A percentile compares a stretch with the other conserved stretches of the same genome.
Evolutionary conservation across 1,140 invertebrate genomes (phyloP).

Genomic region (Sinonovacula constricta): DNA sequence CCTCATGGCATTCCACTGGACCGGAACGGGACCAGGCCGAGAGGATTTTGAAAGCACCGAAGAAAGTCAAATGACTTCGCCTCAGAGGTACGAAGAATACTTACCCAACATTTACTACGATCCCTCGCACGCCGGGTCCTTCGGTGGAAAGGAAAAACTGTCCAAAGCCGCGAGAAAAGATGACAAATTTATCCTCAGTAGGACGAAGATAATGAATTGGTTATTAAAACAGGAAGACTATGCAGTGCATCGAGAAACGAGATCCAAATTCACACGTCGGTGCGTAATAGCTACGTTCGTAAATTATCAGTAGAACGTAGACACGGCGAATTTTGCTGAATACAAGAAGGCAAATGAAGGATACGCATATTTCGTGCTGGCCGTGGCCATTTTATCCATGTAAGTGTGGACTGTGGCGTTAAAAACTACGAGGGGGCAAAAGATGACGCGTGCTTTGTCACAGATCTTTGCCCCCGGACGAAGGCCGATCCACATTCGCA

Average conservation of each 20-base stretch:
- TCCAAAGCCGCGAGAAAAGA: slow-evolving; percentile 20
- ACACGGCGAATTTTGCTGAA: slow-evolving; percentile 17
- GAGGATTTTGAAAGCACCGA: too few relatives aligned
- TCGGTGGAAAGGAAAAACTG: slow-evolving; percentile 11
- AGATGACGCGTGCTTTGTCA: neutral
- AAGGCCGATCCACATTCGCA: neutral
- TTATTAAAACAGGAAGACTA: slow-evolving; percentile 41
- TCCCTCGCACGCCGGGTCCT: slow-evolving; percentile 9
- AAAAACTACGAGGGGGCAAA: neutral
- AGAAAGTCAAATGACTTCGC: slow-evolving; percentile 22
- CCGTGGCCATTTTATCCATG: slow-evolving; percentile 3
- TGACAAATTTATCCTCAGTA: slow-evolving; percentile 21
- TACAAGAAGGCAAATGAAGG: slow-evolving; percentile 17
- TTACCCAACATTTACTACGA: slow-evolving; percentile 27
- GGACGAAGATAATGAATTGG: slow-evolving; percentile 23
- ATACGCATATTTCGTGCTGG: slow-evolving; percentile 24
- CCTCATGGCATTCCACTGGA: too few relatives aligned
- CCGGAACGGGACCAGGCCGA: neutral
- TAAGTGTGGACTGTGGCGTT: slow-evolving; percentile 11
- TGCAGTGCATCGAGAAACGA: slow-evolving; percentile 15
- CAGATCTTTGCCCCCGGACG: neutral
- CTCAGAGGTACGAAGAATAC: slow-evolving; percentile 24
- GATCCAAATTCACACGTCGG: slow-evolving; percentile 13
- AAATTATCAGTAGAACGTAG: slow-evolving; percentile 35
- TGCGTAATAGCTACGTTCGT: slow-evolving; percentile 7